Evolutionary conservation across 2,797 vertebrate species (phyloP).

Genomic region (Eurystomus glaucurus): DNA sequence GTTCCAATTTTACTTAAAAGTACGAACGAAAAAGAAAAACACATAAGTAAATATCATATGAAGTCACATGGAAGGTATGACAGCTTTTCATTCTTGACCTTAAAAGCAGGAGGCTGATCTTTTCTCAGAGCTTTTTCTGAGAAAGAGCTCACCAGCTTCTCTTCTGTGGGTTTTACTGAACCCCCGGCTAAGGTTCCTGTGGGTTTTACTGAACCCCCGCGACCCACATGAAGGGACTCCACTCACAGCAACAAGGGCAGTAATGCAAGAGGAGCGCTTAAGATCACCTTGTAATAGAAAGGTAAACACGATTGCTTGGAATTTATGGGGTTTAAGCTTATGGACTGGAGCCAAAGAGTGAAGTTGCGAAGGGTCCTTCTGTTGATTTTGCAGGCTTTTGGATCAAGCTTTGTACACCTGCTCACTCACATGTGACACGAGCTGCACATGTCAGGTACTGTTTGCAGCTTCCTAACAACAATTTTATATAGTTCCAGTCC

Average conservation of each 20-base stretch:
- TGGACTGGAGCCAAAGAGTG: neutral
- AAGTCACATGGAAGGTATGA: neutral
- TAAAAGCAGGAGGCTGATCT: neutral
- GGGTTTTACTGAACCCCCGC: neutral
- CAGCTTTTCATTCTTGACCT: neutral
- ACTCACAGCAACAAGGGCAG: neutral
- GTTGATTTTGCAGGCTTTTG: neutral
- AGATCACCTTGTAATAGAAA: neutral
- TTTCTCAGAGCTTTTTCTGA: neutral
- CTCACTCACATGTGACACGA: accelerated
- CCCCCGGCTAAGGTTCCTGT: too few species aligned
- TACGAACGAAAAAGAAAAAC: neutral
- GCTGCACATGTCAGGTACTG: accelerated
- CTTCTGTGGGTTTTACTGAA: neutral
- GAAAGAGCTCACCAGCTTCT: neutral
- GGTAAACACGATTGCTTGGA: neutral
- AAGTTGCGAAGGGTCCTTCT: neutral
- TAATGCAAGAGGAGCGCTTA: neutral
- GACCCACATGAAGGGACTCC: neutral
- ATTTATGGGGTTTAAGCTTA: neutral
- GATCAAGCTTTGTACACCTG: neutral
- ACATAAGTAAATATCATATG: accelerated
- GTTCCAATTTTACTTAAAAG: neutral
- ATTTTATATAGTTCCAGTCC: neutral
- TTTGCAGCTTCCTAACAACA: neutral